phyloP scores from a whole-genome alignment of 2,797 vertebrate genomes.

The Nasua narica region DNA sequence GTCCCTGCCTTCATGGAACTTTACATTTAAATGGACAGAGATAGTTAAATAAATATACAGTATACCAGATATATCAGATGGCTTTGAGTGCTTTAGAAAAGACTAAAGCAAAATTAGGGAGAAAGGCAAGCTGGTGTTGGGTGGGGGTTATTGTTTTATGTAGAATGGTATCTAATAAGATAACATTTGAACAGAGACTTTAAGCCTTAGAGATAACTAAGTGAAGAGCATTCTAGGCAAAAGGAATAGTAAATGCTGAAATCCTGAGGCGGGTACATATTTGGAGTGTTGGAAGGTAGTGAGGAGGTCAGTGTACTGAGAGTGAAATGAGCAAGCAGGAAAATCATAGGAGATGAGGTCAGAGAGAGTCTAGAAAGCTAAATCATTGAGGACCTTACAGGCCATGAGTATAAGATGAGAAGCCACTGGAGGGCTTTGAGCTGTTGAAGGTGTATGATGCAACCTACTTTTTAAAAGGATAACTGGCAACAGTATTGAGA shows the following conservation, averaged over 20 bases:
- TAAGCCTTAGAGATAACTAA: not conserved
- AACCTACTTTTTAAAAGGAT: conserved; percentile 4
- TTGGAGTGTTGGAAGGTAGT: not conserved
- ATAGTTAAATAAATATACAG: not conserved
- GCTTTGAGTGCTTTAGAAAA: not conserved
- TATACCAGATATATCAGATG: not conserved
- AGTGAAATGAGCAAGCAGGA: not conserved
- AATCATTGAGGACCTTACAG: not conserved
- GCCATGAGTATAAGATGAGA: conserved; percentile 9
- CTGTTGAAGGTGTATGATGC: not conserved
- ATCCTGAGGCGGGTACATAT: not conserved
- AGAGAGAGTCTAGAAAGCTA: not conserved
- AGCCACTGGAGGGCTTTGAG: not conserved
- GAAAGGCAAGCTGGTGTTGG: not conserved
- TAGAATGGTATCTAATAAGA: not conserved
- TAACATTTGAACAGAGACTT: not conserved
- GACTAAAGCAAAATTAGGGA: not conserved
- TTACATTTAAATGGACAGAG: not conserved
- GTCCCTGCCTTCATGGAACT: not conserved
- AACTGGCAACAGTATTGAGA: not conserved
- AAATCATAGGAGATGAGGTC: not conserved
- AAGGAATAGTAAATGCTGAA: not conserved
- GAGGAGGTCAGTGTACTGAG: not conserved
- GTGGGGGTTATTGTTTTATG: not conserved
- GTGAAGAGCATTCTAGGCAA: not conserved